A percentile compares a stretch with the other conserved stretches of the same genome.
Evolutionary conservation across 1,140 invertebrate genomes (phyloP).

Genomic region (Zaprionus ghesquierei): DNA sequence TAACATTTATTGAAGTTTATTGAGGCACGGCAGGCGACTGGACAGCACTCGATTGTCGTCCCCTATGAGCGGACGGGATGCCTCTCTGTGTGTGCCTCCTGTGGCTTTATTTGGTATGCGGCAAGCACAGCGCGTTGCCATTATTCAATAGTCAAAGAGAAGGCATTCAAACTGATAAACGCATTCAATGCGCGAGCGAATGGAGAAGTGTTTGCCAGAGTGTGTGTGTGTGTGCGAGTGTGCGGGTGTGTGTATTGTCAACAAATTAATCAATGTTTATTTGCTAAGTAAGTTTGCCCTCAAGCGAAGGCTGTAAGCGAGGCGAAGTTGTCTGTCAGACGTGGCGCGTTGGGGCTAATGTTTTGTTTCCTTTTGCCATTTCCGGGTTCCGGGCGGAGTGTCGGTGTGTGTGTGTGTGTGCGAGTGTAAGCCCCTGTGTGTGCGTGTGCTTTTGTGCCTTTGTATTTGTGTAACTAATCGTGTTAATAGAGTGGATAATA

Average conservation of each 20-base stretch:
- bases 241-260: conserved; percentile 65
- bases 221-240: conserved; percentile 21
- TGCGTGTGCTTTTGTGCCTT: conserved; percentile 55
- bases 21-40: conserved; percentile 27
- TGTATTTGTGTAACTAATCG: conserved; percentile 82
- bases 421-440: background rate
- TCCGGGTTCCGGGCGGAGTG: conserved; percentile 71
- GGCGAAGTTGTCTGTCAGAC: conserved; percentile 31
- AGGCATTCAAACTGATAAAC: conserved; percentile 32
- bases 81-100: conserved; percentile 2
- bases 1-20: conserved; percentile 81
- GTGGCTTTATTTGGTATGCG: conserved; percentile 66
- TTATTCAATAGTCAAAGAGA: conserved; percentile 71
- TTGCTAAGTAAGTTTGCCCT: conserved; percentile 81
- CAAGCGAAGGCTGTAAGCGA: background rate
- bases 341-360: conserved; percentile 43
- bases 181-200: conserved; percentile 4
- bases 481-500: conserved; percentile 82
- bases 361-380: conserved; percentile 77
- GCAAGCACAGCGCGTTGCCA: conserved; percentile 47
- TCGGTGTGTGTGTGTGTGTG: conserved; percentile 15
- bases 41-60: background rate
- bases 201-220: background rate
- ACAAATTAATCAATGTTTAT: conserved; percentile 82
- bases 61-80: background rate